Evolutionary conservation across 92 coral and sea anemone species (phyloP).

Genomic region (Chrysogorgia sp.): DNA sequence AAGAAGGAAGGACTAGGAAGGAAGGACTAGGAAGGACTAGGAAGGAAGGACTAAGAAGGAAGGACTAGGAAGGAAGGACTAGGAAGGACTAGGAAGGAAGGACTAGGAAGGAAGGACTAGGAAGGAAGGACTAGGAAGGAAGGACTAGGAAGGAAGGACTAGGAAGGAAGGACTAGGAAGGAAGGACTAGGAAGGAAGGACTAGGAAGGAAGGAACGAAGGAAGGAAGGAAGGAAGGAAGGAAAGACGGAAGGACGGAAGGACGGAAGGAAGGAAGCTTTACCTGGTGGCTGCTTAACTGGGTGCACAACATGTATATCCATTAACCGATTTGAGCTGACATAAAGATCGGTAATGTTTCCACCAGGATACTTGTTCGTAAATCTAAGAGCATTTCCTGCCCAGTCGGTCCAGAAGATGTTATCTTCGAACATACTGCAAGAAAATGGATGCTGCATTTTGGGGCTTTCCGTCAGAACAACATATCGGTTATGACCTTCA

Average conservation of each 20-base stretch:
- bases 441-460: constrained; percentile 73
- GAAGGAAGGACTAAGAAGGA: no score
- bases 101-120: no score
- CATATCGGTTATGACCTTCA: constrained; percentile 72
- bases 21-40: no score
- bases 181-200: no score
- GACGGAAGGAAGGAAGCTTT: neutral
- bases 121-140: neutral
- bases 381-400: constrained; percentile 46
- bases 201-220: no score
- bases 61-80: no score
- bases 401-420: constrained; percentile 91
- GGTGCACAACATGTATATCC: constrained; percentile 92
- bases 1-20: no score
- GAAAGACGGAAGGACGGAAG: no score
- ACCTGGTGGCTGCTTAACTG: constrained; percentile 89
- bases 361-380: constrained; percentile 72
- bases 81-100: no score
- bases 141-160: no score
- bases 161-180: no score
- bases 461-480: constrained; percentile 52
- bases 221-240: neutral
- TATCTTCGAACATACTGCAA: constrained; percentile 77
- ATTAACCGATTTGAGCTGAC: constrained; percentile 52
- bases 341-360: constrained; percentile 53